Evolutionary conservation across 1,140 invertebrate genomes (phyloP), one percentile per base, ranked within the genome.

Genomic region (Trinorchestia longiramus): DNA sequence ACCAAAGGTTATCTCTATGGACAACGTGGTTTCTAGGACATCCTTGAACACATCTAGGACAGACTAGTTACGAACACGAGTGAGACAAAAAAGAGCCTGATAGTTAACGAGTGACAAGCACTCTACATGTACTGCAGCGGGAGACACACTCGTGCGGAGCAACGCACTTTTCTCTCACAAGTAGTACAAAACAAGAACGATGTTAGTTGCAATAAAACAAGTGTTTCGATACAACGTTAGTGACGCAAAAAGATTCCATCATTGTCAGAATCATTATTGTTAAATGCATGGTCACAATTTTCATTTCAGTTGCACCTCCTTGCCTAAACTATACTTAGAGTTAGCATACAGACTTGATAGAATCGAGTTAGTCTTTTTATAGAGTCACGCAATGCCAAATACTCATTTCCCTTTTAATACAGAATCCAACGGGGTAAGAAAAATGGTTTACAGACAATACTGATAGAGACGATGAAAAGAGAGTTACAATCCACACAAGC

Each of bases 1-100:
- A 90, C 88, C 88, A 90, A 42, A 90, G 43, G 41, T 42, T 41
- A 36, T 42, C n/a, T 77, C 88, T 90, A 90, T 42, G 43, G 88
- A 90, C 88, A 90, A 90, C 88, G 88, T 90, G 88, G 92, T 94
- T 43, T 94, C 92, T 42, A 94, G 43, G 44, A 94, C 40, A 94
- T 94, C 92, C 92, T 47, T 94, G 92, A 45, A 45, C 8, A 43
- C 43, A 94, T 47, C 92, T 94, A 45, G 43, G 92, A 94, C 36
- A 94, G 92, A 94, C 92, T 94, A 94, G 92, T 8, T 45, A 43
- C 43, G 92, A 94, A 94, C 92, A 94, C 92, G 43, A 94, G 92
- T 45, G 92, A 45, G 40, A 15, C 15, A 19, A 42, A 41, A 41
- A 28, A 42, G 88, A 41, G 88, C 4, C 4, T n/a, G n/a, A 43